Percentiles rank a stretch among this genome's conserved stretches.
phyloP scores from a whole-genome alignment of 2,113 vertebrate species.

The Alethe castanea region DNA sequence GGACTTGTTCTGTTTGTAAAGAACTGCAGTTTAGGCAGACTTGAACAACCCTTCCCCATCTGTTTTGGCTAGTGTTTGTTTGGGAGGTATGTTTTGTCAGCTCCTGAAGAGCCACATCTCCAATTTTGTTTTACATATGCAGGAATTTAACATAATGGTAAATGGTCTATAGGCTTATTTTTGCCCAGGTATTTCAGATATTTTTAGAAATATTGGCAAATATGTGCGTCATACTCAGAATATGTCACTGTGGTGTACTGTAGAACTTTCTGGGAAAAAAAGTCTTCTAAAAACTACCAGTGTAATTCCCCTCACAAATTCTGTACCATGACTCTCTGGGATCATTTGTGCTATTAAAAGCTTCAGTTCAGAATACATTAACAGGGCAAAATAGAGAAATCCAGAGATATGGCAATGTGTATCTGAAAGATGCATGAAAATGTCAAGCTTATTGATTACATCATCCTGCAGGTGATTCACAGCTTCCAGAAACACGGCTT shows the following conservation, averaged over 20 bases:
- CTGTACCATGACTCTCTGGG: not conserved
- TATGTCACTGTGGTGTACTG: not conserved
- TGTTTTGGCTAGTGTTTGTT: not conserved
- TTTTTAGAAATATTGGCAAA: not conserved
- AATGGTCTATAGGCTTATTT: not conserved
- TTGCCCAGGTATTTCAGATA: not conserved
- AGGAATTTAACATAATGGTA: not conserved
- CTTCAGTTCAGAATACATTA: not conserved
- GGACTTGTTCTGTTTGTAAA: not conserved
- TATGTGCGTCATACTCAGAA: accelerated
- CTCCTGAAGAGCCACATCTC: not conserved
- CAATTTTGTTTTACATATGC: not conserved
- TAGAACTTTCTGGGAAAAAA: not conserved
- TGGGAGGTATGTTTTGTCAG: not conserved
- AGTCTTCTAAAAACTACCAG: not conserved
- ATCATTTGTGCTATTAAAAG: not conserved
- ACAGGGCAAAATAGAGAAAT: not conserved
- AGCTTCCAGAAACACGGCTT: not conserved
- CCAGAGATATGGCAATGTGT: not conserved
- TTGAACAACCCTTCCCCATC: not conserved
- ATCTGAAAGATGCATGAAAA: not conserved
- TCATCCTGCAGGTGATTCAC: not conserved
- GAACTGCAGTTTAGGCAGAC: not conserved
- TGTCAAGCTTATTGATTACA: not conserved
- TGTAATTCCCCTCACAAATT: not conserved